Evolutionary conservation across 2,113 vertebrate genomes (phyloP), one percentile per base, ranked within the genome.

Genomic region (Calidris pugnax): DNA sequence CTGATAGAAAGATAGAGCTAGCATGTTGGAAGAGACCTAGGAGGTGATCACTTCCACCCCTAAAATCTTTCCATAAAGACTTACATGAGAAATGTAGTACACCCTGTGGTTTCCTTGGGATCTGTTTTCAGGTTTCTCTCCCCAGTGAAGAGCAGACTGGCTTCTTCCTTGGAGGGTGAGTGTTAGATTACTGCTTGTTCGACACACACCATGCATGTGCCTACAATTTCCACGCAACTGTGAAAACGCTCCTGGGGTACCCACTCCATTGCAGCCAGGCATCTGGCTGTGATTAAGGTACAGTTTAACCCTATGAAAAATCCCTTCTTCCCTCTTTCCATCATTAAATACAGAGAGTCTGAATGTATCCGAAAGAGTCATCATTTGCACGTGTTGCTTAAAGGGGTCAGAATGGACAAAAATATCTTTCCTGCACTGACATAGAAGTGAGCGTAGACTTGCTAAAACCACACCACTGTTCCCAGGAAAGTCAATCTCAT

Each of bases 401-500:
- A 82, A 62, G 26, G 16, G 21, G 56, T 93, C 33, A 28, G 39
- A 35, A 64, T 72, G 27, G 23, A 68, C 26, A 48, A 43, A n/a
- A 10, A 39, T 12, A 33, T 39, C 35, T 39, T 19, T 37, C n/a
- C 21, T 59, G 63, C 43, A 2, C 17, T 59, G 82, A 9, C 0
- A 0, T 1, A 69, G 57, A 32, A 67, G 14, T n/a, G 21, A 75
- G 30, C 0, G 0, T 24, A 45, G 19, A 35, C 8, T 47, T 66
- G 45, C 26, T 17, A 32, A 92, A 95, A n/a, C 16, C n/a, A 28
- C 53, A 37, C 35, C 56, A 51, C 62, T 1, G 0, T 83, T 89
- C 63, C 72, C 75, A 84, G 82, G 47, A 62, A 88, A 71, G 56
- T 43, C 4, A 2, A 37, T 80, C 63, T 59, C 37, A 9, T 39